Percentiles rank a stretch among this genome's conserved stretches.
Conservation (phyloP, 2,797 vertebrate species). For the Schizothorax lantsangensis region DNA sequence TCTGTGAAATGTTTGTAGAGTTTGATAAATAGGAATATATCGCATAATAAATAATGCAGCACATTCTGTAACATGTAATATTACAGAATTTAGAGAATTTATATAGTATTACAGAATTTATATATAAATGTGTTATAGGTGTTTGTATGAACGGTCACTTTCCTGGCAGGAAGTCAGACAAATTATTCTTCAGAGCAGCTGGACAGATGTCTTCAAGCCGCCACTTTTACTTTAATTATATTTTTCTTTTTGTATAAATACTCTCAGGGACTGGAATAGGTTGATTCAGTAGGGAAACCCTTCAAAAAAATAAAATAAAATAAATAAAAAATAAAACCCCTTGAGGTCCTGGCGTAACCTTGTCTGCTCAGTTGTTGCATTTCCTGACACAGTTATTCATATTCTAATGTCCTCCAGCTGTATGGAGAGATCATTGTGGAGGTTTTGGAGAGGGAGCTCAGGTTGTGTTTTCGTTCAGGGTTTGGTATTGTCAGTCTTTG, state of each 20-base stretch:
- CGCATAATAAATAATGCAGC: not conserved
- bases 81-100: not conserved
- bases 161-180: not conserved
- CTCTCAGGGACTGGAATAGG: conserved; percentile 24
- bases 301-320: not conserved
- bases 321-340: conserved; percentile 28
- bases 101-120: not conserved
- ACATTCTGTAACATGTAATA: not conserved
- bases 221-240: not conserved
- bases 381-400: conserved; percentile 56
- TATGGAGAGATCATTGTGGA: conserved; percentile 57
- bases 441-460: conserved; percentile 51
- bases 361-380: conserved; percentile 39
- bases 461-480: conserved; percentile 33
- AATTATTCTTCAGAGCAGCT: conserved; percentile 29
- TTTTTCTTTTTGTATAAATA: conserved; percentile 17
- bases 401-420: conserved; percentile 51
- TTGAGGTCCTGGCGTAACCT: conserved; percentile 15
- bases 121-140: not conserved
- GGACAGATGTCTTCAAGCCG: conserved; percentile 31
- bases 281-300: conserved; percentile 45
- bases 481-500: conserved; percentile 52
- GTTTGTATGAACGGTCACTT: not conserved
- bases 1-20: not conserved
- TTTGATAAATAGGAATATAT: not conserved